A percentile compares a stretch with the other conserved stretches of the same genome.
phyloP scores from a whole-genome alignment of 35 echinoderm and acorn worm genomes.

The Antedon bifida region DNA sequence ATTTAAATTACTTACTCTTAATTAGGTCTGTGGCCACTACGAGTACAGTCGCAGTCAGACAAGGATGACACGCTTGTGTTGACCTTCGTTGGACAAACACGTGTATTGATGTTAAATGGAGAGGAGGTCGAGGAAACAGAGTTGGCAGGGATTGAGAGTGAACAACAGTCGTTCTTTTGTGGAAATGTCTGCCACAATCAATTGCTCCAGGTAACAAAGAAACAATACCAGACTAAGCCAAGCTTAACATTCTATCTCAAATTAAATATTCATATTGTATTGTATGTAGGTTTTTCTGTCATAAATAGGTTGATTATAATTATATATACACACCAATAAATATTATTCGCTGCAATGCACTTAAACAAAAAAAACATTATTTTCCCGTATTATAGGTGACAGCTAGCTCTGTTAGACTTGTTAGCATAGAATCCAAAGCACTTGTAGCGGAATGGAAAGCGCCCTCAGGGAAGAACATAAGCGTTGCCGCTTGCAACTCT shows the following conservation, averaged over 20 bases:
- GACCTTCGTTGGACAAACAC: slow-evolving; percentile 90
- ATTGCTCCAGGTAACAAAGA: slow-evolving; percentile 79
- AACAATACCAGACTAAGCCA: not conserved
- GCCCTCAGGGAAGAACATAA: slow-evolving; percentile 76
- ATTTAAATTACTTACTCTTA: too few relatives aligned
- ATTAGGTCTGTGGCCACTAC: slow-evolving; percentile 86
- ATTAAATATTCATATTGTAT: too few relatives aligned
- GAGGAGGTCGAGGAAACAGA: slow-evolving; percentile 97
- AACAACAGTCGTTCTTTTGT: slow-evolving; percentile 88
- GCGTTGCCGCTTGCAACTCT: slow-evolving; percentile 76
- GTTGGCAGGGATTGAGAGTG: slow-evolving; percentile 69
- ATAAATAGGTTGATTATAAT: too few relatives aligned
- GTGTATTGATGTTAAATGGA: slow-evolving; percentile 81
- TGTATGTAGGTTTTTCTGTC: too few relatives aligned
- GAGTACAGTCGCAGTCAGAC: slow-evolving; percentile 54
- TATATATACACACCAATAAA: too few relatives aligned
- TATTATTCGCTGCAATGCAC: too few relatives aligned
- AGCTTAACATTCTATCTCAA: too few relatives aligned
- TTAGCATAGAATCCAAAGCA: slow-evolving; percentile 60
- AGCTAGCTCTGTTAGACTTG: slow-evolving; percentile 61
- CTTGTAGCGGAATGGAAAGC: slow-evolving; percentile 74
- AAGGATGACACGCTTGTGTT: slow-evolving; percentile 90
- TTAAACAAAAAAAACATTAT: too few relatives aligned
- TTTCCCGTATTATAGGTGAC: too few relatives aligned
- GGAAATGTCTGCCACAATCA: slow-evolving; percentile 80